These are phyloP conservation scores for Chunga burmeisteri DNA, from an alignment of 2,113 vertebrate genomes.

Conservation along the genomic window DNA sequence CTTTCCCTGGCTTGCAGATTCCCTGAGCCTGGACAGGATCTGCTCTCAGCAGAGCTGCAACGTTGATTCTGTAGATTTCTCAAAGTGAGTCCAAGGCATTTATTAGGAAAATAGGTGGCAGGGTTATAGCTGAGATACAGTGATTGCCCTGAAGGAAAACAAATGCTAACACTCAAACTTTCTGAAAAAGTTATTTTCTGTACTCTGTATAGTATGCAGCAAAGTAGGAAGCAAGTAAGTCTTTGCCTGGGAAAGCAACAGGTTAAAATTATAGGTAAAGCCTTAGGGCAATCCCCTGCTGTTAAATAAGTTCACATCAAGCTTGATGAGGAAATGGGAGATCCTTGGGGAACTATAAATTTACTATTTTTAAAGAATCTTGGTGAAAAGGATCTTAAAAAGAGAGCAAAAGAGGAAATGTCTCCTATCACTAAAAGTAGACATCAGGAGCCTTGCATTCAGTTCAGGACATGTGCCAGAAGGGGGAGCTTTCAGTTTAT, in stretches of 20 bases:
- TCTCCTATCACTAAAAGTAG: not conserved
- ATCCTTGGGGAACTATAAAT: not conserved
- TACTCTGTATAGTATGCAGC: not conserved
- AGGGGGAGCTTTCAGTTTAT: conserved; percentile 54
- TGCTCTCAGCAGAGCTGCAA: not conserved
- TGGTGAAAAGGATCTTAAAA: not conserved
- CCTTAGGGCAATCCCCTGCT: not conserved
- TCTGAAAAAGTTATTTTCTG: not conserved
- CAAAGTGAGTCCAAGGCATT: not conserved
- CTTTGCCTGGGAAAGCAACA: not conserved
- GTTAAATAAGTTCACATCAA: not conserved
- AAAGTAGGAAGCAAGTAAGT: not conserved
- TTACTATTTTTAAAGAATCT: not conserved
- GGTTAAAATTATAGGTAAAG: not conserved
- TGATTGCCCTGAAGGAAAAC: not conserved
- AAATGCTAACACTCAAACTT: not conserved
- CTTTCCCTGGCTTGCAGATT: not conserved
- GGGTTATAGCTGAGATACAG: not conserved
- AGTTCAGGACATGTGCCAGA: conserved; percentile 40
- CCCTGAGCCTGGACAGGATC: not conserved
- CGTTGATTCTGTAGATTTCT: not conserved
- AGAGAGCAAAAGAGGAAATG: not conserved
- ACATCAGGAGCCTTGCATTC: not conserved
- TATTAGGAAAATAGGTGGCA: not conserved
- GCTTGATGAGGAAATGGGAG: not conserved